A percentile compares a stretch with the other conserved stretches of the same genome.
Evolutionary conservation across 2,888 invertebrate genomes (phyloP).

Genomic region (Cantharis rustica): DNA sequence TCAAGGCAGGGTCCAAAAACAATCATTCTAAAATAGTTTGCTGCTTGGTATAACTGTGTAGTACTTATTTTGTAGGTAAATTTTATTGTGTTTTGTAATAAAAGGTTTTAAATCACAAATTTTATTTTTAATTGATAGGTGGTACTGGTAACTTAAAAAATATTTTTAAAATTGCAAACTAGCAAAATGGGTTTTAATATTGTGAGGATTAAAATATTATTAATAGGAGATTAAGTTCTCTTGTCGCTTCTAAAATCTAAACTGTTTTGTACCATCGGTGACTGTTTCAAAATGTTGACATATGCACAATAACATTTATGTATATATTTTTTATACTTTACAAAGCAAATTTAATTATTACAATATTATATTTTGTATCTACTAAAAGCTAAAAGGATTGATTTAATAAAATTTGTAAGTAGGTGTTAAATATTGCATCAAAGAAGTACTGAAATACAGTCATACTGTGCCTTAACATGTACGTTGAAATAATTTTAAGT

Average conservation of each 20-base stretch:
- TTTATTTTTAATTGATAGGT: neutral
- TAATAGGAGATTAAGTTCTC: neutral
- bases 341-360: conserved; percentile 19
- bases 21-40: conserved; percentile 41
- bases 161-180: neutral
- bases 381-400: conserved; percentile 11
- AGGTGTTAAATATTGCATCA: conserved; percentile 26
- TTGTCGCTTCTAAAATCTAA: neutral
- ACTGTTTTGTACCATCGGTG: neutral
- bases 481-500: conserved; percentile 48
- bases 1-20: conserved; percentile 52
- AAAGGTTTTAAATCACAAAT: neutral
- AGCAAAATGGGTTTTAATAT: neutral
- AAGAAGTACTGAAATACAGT: conserved; percentile 52
- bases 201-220: neutral
- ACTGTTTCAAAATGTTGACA: conserved; percentile 21
- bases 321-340: conserved; percentile 32
- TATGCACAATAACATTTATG: conserved; percentile 28
- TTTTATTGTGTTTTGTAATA: neutral
- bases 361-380: conserved; percentile 16
- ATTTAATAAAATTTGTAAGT: conserved; percentile 12
- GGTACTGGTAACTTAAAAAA: neutral
- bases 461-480: conserved; percentile 53
- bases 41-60: conserved; percentile 20
- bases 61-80: conserved; percentile 12